Evolutionary conservation across 2,797 vertebrate species (phyloP), one percentile per base, ranked within the genome.

Genomic region (Toxotes lorentzi): DNA sequence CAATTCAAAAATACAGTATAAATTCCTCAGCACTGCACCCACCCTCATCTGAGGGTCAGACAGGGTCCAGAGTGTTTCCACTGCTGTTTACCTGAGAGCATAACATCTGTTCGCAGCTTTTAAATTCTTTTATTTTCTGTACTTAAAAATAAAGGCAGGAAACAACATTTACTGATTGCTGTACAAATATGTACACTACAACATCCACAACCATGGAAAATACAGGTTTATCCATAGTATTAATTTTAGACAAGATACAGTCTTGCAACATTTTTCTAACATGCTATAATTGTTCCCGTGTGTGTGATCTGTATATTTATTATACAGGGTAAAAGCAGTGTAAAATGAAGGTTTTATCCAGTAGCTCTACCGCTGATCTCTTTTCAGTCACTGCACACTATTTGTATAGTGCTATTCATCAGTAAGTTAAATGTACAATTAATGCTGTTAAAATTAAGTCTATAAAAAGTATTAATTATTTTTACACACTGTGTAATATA

Each of bases 1-100:
- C 82, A 68, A 82, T 82, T 91, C 65, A 85, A 88, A 89, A 92
- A 90, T 60, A 78, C 89, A 79, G 82, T 84, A 87, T 59, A 57
- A 80, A 91, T 88, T 91, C 90, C 89, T 89, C 87, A 88, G 79
- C 60, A 0, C 60, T 58, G 81, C 83, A 66, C 86, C 85, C 81
- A 81, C 82, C 73, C 69, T 73, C 85, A 48, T 74, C 82, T 38
- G 67, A 51, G 65, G 59, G 57, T 63, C 69, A 73, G 62, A 81
- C 76, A 73, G 45, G 45, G 40, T 30, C 67, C 68, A 24, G 30
- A 62, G 50, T 38, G 65, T 74, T 79, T 76, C 27, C 56, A 64
- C 40, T n/a, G 67, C 19, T 58, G 61, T 82, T 86, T 56, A 56
- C 66, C 73, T 72, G 57, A 5, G 2, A 38, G 54, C 17, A 24